Conservation (phyloP, 2,888 invertebrate genomes). For the Unio pictorum region DNA sequence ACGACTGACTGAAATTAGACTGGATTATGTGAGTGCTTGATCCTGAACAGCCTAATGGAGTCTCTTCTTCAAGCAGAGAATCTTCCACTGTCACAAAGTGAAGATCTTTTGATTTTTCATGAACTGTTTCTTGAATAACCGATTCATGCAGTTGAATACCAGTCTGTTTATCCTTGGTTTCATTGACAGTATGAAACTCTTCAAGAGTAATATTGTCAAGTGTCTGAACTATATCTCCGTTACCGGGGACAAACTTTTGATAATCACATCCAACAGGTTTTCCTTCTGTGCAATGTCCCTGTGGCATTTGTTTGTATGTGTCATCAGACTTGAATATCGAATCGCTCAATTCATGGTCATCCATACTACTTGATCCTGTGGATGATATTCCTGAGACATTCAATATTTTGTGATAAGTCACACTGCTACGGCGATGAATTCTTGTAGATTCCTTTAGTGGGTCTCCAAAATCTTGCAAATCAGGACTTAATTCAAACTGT, state of each 20-base stretch:
- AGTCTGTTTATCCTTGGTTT: background rate
- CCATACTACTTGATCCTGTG: background rate
- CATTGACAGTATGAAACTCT: background rate
- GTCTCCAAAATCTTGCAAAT: constrained; percentile 40
- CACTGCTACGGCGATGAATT: constrained; percentile 45
- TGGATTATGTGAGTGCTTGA: no score
- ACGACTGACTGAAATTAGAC: no score
- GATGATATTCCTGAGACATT: constrained; percentile 1
- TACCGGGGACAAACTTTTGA: background rate
- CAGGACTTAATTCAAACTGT: constrained; percentile 8
- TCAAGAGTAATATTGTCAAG: constrained; percentile 1
- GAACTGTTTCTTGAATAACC: no score
- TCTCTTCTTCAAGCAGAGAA: no score
- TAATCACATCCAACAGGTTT: no score
- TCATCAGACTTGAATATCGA: constrained; percentile 2
- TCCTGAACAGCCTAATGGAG: no score
- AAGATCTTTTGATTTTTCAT: no score
- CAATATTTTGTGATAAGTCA: constrained; percentile 20
- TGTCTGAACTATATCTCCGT: no score
- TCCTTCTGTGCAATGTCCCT: no score
- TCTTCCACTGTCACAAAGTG: no score
- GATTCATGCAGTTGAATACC: no score
- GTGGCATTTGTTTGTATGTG: constrained; percentile 12
- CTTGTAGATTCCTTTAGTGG: constrained; percentile 57
- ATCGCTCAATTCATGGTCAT: no score